Conservation (phyloP, 2,888 invertebrate genomes). For the Scaptomyza tumidula region DNA sequence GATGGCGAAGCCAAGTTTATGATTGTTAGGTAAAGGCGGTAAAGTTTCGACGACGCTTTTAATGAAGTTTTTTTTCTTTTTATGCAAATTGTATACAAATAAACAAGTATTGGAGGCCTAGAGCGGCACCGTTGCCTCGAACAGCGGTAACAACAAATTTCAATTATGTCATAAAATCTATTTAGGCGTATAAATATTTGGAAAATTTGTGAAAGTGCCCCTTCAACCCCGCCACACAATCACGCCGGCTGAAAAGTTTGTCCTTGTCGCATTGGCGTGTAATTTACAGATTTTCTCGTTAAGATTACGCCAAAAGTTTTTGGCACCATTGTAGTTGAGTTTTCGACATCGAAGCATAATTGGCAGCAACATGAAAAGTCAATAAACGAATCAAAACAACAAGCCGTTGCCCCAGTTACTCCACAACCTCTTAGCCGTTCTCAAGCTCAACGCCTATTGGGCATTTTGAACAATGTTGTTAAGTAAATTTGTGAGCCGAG, state of each 20-base stretch:
- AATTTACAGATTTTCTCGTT: conserved; percentile 79
- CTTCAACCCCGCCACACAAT: neutral
- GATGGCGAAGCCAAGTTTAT: conserved; percentile 50
- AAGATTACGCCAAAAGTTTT: conserved; percentile 74
- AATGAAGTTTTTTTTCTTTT: conserved; percentile 70
- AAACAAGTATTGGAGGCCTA: conserved; percentile 5
- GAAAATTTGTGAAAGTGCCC: conserved; percentile 52
- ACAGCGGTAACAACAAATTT: conserved; percentile 71
- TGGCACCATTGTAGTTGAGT: conserved; percentile 58
- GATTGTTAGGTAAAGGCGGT: conserved; percentile 62
- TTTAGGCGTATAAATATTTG: conserved; percentile 78
- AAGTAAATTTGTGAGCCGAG: conserved; percentile 49
- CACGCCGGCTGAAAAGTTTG: conserved; percentile 40
- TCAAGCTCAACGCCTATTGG: neutral
- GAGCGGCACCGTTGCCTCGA: conserved; percentile 8
- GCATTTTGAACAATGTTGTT: conserved; percentile 37
- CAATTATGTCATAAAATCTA: conserved; percentile 79
- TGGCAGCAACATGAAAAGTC: conserved; percentile 74
- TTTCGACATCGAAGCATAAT: conserved; percentile 58
- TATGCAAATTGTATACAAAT: conserved; percentile 68
- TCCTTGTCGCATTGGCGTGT: conserved; percentile 56
- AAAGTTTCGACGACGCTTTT: conserved; percentile 63
- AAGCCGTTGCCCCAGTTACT: neutral
- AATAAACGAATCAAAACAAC: conserved; percentile 66
- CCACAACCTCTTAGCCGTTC: neutral